Evolutionary conservation across 2,797 vertebrate genomes (phyloP), one percentile per base, ranked within the genome.

Genomic region (Chromobotia macracanthus): DNA sequence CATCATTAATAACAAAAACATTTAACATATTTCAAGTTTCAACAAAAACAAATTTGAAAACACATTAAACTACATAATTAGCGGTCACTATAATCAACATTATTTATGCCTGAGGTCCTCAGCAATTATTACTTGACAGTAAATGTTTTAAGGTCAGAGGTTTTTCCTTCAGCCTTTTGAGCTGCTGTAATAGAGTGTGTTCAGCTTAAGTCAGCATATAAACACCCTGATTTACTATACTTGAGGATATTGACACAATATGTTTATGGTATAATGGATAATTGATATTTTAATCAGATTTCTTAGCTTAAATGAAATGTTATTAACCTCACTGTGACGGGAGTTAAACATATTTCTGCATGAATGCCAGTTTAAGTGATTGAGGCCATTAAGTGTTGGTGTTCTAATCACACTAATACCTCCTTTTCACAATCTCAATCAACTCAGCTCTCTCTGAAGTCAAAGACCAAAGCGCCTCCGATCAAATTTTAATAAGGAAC

Each of bases 351-450:
- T 85, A 23, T 82, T 84, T 79, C 79, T 78, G 79, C 76, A 77
- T 75, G 87, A 75, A 84, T 77, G 79, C 72, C 76, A 71, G 77
- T 92, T 93, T 92, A 88, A 90, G 89, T 95, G 96, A 96, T 95
- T 94, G 93, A 92, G 92, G 91, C 91, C 90, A 94, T 95, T 93
- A 94, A 93, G 75, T 78, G 66, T 25, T 63, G 92, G 23, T 93
- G 83, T 92, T 94, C 91, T 95, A 91, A 92, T 95, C 94, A 93
- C 91, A 69, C 90, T 91, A 94, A 94, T 92, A 80, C 91, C 87
- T 93, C 91, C 80, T 91, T 90, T 93, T 85, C 82, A 90, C 91
- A 92, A 89, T 91, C 92, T 91, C 92, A 90, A 92, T 81, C 65
- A 63, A 79, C n/a, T 61, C 41, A 23, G 19, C 35, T 73, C 31